These are phyloP conservation scores for Urocyon cinereoargenteus DNA, from an alignment of 2,797 vertebrate genomes.

Conservation along the genomic window DNA sequence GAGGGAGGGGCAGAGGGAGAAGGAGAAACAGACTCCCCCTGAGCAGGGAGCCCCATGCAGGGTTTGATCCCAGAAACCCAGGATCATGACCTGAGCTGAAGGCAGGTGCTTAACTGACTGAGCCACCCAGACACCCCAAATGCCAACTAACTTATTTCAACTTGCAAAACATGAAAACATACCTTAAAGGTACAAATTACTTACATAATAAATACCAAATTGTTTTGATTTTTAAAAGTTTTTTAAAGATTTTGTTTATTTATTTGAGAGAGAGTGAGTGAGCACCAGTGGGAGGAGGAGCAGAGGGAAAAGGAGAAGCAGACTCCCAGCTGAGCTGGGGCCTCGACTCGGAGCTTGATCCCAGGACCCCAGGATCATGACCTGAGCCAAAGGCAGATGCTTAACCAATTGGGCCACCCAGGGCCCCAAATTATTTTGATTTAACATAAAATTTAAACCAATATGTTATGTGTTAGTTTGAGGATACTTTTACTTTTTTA, in stretches of 20 bases:
- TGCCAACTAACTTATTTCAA: constrained; percentile 32
- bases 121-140: neutral
- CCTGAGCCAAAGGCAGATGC: too few relatives aligned
- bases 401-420: too few relatives aligned
- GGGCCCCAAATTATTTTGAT: neutral
- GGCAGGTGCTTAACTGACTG: neutral
- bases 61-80: neutral
- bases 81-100: neutral
- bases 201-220: constrained; percentile 43
- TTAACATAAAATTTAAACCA: constrained; percentile 39
- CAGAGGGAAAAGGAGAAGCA: too few relatives aligned
- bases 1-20: neutral
- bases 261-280: too few relatives aligned
- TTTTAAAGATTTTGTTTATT: too few relatives aligned
- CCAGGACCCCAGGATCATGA: too few relatives aligned
- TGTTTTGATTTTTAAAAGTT: neutral
- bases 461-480: neutral
- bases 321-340: too few relatives aligned
- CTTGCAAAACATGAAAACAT: constrained; percentile 47
- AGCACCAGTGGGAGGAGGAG: too few relatives aligned
- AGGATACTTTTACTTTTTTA: neutral
- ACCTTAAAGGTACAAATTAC: constrained; percentile 6
- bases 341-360: too few relatives aligned
- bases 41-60: neutral
- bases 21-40: neutral